phyloP scores from a whole-genome alignment of 2,113 vertebrate species.

The Mastomys natalensis region DNA sequence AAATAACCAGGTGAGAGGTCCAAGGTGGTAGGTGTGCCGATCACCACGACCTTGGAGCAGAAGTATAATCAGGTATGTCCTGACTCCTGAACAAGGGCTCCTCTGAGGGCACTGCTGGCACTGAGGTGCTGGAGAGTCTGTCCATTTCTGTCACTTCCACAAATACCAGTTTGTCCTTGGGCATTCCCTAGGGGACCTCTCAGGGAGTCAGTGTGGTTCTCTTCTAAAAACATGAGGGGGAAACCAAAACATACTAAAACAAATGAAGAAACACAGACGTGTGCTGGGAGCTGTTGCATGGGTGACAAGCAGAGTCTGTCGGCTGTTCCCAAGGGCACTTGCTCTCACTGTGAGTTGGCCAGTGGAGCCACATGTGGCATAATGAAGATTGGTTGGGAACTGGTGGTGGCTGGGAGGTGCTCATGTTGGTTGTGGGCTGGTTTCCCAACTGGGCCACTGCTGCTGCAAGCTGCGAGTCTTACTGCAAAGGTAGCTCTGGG shows the following conservation, averaged over 20 bases:
- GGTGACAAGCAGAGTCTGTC: accelerated
- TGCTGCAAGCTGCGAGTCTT: background rate
- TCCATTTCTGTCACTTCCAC: background rate
- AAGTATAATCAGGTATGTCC: constrained; percentile 23
- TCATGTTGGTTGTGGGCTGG: background rate
- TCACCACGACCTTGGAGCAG: background rate
- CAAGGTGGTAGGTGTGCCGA: background rate
- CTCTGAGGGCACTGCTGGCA: background rate
- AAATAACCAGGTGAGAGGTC: background rate
- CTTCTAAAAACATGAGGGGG: constrained; percentile 31
- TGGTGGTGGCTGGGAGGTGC: background rate
- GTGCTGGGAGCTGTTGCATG: background rate
- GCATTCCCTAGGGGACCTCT: background rate
- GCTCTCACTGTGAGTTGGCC: background rate
- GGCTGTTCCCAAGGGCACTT: constrained; percentile 53
- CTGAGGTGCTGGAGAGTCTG: background rate
- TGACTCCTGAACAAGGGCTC: constrained; percentile 51
- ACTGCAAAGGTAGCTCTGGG: background rate
- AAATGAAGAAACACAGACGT: background rate
- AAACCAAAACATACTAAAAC: constrained; percentile 34
- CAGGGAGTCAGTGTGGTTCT: background rate
- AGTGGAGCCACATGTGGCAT: background rate
- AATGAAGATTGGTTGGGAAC: background rate
- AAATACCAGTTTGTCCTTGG: background rate
- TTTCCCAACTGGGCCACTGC: background rate